Conservation (phyloP, 2,113 vertebrate genomes). For the Psittacula cyanocephala region DNA sequence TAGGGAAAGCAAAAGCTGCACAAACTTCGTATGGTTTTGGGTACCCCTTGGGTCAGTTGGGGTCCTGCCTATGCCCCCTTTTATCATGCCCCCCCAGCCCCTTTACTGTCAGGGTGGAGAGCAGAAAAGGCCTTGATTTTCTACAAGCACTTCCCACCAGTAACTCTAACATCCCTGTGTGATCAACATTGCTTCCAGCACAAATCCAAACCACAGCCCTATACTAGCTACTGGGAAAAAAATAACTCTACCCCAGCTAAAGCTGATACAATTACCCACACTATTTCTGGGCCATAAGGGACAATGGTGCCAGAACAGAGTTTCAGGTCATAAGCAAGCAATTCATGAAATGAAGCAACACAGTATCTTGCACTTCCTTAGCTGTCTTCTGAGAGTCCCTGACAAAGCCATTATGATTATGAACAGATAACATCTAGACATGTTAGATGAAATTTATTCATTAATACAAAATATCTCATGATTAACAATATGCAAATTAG, state of each 20-base stretch:
- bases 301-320: neutral
- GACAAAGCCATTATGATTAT: neutral
- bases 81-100: too few relatives aligned
- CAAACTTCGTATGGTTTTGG: fast-evolving
- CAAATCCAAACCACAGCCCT: neutral
- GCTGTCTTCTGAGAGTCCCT: neutral
- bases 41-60: neutral
- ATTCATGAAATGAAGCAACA: neutral
- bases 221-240: neutral
- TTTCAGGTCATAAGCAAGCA: neutral
- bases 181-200: neutral
- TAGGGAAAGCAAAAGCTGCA: neutral
- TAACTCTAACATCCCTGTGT: neutral
- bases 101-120: fast-evolving
- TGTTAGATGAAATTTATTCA: neutral
- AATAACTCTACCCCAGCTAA: neutral
- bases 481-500: neutral
- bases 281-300: neutral
- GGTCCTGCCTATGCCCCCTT: neutral
- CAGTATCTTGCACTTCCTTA: neutral
- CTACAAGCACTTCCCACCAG: neutral
- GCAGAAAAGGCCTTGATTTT: neutral
- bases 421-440: neutral
- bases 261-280: neutral
- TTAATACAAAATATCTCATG: neutral